Base-by-base conservation (phyloP, 1,140 invertebrate species). In the Mesaphorura yosii region DNA sequence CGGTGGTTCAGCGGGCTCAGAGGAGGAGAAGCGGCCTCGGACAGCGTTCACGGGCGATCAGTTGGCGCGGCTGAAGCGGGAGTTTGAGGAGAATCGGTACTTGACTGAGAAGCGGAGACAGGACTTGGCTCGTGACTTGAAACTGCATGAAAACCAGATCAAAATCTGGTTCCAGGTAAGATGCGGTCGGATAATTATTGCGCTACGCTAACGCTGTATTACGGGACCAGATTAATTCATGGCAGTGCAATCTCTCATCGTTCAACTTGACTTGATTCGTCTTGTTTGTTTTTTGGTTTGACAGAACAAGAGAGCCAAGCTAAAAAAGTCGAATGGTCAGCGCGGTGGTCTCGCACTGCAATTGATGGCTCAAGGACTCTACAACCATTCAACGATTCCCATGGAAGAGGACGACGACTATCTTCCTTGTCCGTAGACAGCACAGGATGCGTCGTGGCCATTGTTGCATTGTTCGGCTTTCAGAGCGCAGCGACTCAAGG, bases 31-130 rank as follows among this genome's bases (percentile, higher is more conserved):
- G 70, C 73, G 95, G 62, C 94, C 95, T 0, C 73, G 95, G 48
- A 98, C 95, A 15, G 94, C 95, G 3, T 98, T 98, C 73, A 95
- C 90, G 58, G 84, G 84, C 15, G 88, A 95, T 39, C 95, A 98
- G 70, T 73, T 98, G 61, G 80, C 85, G 2, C 79, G 88, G 62
- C 72, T 98, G 50, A 95, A 94, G 65, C 78, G 84, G 64, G 94
- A 98, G 70, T 98, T 98, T 70, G 79, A 84, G 25, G 87, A 93
- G 65, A 97, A 92, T 76, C 79, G 87, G 62, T 99, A 98, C 73
- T 76, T 98, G 58, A 97, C 89, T 1, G 94, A 98, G 66, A 77
- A 88, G 51, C 73, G 94, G 64, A 76, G 95, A 55, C 89, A 93
- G 69, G 82, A 89, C 57, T 75, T 99, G 48, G 90, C 93, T 10